These are phyloP conservation scores for Cotesia vestalis DNA, from an alignment of 1,140 invertebrate species.

Conservation along the genomic window DNA sequence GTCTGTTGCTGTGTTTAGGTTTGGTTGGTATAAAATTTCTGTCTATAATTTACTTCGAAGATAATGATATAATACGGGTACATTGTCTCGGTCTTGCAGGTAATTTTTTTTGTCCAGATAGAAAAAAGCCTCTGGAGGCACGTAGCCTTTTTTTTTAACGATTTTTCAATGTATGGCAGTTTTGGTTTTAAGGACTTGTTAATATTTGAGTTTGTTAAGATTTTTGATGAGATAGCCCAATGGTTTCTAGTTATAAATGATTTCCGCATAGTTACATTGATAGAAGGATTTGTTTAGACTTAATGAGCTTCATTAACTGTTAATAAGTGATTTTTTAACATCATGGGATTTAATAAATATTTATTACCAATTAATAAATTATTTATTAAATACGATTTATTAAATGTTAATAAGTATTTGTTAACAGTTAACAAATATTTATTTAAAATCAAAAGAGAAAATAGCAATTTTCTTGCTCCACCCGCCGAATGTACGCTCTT, in stretches of 20 bases:
- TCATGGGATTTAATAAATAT: too few relatives aligned
- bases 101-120: background rate
- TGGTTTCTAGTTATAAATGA: constrained; percentile 34
- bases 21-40: background rate
- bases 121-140: background rate
- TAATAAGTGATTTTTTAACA: too few relatives aligned
- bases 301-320: too few relatives aligned
- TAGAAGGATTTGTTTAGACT: too few relatives aligned
- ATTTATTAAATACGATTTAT: too few relatives aligned
- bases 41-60: background rate
- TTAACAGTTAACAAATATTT: too few relatives aligned
- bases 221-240: constrained; percentile 17
- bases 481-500: too few relatives aligned
- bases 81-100: background rate
- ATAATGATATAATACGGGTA: background rate
- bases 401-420: too few relatives aligned
- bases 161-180: background rate
- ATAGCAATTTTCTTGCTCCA: too few relatives aligned
- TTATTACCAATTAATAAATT: too few relatives aligned
- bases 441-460: too few relatives aligned
- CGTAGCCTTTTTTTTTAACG: background rate
- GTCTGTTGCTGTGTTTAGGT: background rate
- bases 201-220: background rate
- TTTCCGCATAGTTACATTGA: too few relatives aligned
- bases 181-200: background rate